Conservation (phyloP, 2,888 invertebrate genomes). For the Helicoverpa assulta region DNA sequence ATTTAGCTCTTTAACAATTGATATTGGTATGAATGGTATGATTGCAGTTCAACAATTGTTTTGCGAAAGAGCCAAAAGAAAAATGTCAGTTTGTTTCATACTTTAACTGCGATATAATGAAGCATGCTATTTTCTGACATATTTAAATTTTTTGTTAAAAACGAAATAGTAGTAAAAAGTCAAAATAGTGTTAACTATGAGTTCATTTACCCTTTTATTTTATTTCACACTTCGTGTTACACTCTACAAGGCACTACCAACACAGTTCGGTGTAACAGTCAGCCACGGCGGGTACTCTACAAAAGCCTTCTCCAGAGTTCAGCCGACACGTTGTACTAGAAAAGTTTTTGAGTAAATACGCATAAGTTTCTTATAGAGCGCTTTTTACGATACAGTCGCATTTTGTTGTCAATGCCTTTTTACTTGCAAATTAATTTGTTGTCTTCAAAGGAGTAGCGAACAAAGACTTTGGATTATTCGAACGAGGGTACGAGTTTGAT, state of each 20-base stretch:
- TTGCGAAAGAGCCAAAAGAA: no score
- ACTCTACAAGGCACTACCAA: not conserved
- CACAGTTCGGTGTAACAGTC: slow-evolving; percentile 46
- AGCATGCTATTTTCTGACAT: no score
- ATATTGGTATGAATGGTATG: no score
- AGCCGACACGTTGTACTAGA: slow-evolving; percentile 60
- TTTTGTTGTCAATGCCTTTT: slow-evolving; percentile 55
- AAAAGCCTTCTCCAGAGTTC: slow-evolving; percentile 59
- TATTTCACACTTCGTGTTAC: no score
- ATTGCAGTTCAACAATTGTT: no score
- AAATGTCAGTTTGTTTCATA: no score
- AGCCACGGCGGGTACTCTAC: slow-evolving; percentile 39
- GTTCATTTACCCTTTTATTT: no score
- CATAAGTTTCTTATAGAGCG: slow-evolving; percentile 49
- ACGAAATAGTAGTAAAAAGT: no score
- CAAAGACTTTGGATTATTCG: slow-evolving; percentile 36
- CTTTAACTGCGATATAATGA: no score
- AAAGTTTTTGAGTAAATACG: slow-evolving; percentile 66
- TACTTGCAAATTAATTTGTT: slow-evolving; percentile 61
- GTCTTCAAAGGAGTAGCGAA: slow-evolving; percentile 19
- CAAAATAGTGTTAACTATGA: no score
- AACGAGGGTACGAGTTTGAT: slow-evolving; percentile 32
- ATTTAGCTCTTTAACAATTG: no score
- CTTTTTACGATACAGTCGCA: slow-evolving; percentile 51
- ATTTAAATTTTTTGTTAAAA: no score